phyloP scores from a whole-genome alignment of 2,888 invertebrate species.

The Pristionchus maxplancki region DNA sequence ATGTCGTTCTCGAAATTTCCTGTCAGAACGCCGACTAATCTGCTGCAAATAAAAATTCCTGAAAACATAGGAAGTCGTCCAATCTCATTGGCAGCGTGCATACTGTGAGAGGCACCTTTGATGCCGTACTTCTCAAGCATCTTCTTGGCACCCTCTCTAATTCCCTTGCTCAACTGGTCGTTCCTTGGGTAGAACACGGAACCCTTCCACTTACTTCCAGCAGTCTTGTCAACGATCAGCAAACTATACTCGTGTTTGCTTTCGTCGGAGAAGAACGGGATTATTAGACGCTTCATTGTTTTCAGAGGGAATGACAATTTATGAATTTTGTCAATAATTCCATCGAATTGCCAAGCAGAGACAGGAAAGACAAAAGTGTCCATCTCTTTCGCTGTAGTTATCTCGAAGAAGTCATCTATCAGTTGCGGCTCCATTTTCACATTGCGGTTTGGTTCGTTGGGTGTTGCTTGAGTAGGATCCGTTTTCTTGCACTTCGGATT shows the following conservation, averaged over 20 bases:
- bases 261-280: neutral
- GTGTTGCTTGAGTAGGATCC: neutral
- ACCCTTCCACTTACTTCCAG: neutral
- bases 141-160: neutral
- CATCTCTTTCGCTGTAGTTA: neutral
- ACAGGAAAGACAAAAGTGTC: slow-evolving; percentile 7
- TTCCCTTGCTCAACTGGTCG: neutral
- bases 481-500: neutral
- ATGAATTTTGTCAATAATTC: neutral
- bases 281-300: neutral
- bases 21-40: neutral
- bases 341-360: neutral
- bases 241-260: neutral
- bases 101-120: neutral
- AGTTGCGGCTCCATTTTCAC: neutral
- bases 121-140: neutral
- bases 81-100: neutral
- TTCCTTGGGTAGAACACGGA: neutral
- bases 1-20: neutral
- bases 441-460: neutral
- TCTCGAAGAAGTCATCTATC: slow-evolving; percentile 6
- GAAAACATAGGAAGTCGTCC: neutral
- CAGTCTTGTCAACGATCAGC: neutral
- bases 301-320: neutral
- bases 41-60: neutral